These are phyloP conservation scores for Tenthredo scrophulariae DNA, from an alignment of 2,888 invertebrate species.

Conservation along the genomic window DNA sequence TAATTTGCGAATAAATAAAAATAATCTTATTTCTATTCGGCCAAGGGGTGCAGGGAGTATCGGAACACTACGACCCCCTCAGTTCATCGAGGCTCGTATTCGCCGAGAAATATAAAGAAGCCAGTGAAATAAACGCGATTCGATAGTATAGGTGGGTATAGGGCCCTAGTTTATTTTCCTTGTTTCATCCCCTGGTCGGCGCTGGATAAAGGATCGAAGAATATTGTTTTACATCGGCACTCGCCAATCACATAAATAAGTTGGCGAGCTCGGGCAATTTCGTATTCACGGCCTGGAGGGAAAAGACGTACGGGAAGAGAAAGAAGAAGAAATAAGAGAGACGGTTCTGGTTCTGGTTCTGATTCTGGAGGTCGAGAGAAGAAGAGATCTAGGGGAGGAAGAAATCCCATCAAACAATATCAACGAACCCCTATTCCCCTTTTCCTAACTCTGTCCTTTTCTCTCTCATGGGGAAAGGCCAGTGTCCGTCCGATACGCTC, in stretches of 20 bases:
- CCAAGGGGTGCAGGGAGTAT: background rate
- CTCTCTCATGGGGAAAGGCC: background rate
- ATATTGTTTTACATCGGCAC: slow-evolving; percentile 71
- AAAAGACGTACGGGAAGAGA: slow-evolving; percentile 60
- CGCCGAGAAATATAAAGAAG: background rate
- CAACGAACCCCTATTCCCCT: slow-evolving; percentile 59
- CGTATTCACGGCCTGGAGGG: slow-evolving; percentile 74
- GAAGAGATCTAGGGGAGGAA: slow-evolving; percentile 26
- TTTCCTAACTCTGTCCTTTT: background rate
- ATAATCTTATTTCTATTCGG: background rate
- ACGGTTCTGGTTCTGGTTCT: background rate
- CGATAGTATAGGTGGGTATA: background rate
- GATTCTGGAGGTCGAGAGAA: background rate
- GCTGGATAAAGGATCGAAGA: slow-evolving; percentile 52
- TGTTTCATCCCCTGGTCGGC: background rate
- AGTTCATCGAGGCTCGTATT: background rate
- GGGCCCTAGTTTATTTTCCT: slow-evolving; percentile 17
- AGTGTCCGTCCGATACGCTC: slow-evolving; percentile 43
- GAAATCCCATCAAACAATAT: slow-evolving; percentile 66
- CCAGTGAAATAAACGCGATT: slow-evolving; percentile 36
- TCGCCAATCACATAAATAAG: slow-evolving; percentile 74
- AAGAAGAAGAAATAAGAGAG: slow-evolving; percentile 1
- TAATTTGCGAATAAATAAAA: background rate
- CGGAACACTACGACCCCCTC: background rate
- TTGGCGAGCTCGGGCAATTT: slow-evolving; percentile 70